Evolutionary conservation across 2,888 invertebrate species (phyloP).

Genomic region (Macroteleia sp.): DNA sequence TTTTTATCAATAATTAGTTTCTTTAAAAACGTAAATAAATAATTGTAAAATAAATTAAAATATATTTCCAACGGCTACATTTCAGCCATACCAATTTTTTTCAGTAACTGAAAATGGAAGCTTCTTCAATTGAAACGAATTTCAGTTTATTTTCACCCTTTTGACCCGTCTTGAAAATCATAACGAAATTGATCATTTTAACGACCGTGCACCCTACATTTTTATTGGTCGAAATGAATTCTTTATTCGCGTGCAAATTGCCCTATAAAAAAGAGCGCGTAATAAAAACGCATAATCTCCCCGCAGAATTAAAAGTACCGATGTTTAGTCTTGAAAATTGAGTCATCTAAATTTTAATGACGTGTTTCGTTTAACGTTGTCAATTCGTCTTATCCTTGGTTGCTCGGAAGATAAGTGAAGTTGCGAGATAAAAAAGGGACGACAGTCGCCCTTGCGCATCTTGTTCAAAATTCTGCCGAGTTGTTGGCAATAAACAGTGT

Average conservation of each 20-base stretch:
- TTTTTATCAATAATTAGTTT: too few relatives aligned
- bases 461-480: slow-evolving; percentile 77
- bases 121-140: background rate
- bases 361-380: slow-evolving; percentile 39
- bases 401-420: slow-evolving; percentile 53
- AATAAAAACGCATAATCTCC: slow-evolving; percentile 40
- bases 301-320: slow-evolving; percentile 49
- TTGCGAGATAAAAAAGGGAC: slow-evolving; percentile 60
- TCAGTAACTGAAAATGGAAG: background rate
- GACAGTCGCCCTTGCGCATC: slow-evolving; percentile 32
- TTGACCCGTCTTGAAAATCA: slow-evolving; percentile 34
- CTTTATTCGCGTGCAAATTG: slow-evolving; percentile 55
- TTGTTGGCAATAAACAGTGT: slow-evolving; percentile 77
- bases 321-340: slow-evolving; percentile 55
- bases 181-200: slow-evolving; percentile 53
- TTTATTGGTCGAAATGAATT: slow-evolving; percentile 54
- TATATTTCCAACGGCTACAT: too few relatives aligned
- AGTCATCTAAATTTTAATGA: slow-evolving; percentile 54
- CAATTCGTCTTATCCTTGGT: slow-evolving; percentile 37
- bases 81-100: too few relatives aligned
- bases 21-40: too few relatives aligned
- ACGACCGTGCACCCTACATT: slow-evolving; percentile 42
- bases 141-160: background rate
- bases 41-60: too few relatives aligned
- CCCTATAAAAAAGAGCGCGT: slow-evolving; percentile 41